These are phyloP conservation scores for Popillia japonica DNA, from an alignment of 1,140 invertebrate species.

Conservation along the genomic window DNA sequence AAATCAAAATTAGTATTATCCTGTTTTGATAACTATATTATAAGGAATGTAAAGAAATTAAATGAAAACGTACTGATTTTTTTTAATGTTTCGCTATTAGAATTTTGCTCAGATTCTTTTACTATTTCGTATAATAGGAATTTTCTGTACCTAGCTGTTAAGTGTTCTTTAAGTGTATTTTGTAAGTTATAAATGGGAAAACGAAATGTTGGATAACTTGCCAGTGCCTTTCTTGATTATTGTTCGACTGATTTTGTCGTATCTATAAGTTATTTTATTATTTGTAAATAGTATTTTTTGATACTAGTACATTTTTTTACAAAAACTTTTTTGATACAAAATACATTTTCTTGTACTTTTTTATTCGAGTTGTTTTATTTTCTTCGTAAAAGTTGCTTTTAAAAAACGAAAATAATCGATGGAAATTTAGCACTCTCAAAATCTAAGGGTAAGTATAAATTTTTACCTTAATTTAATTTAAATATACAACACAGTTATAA, in stretches of 20 bases:
- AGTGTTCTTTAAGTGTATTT: slow-evolving; percentile 29
- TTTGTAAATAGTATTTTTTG: slow-evolving; percentile 33
- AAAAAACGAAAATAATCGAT: too few species aligned
- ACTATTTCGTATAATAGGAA: background rate
- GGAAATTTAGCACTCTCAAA: too few species aligned
- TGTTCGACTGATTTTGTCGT: slow-evolving; percentile 29
- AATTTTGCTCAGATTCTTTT: background rate
- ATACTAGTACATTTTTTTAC: slow-evolving; percentile 31
- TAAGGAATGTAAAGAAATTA: background rate
- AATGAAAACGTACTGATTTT: slow-evolving; percentile 13
- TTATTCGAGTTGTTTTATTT: slow-evolving; percentile 5
- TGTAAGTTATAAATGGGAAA: slow-evolving; percentile 6
- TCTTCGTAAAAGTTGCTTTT: too few species aligned
- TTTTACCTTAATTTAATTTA: too few species aligned
- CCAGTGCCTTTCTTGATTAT: slow-evolving; percentile 5
- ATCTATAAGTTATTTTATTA: slow-evolving; percentile 13
- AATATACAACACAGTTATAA: too few species aligned
- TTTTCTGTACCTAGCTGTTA: background rate
- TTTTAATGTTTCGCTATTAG: background rate
- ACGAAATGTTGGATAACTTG: slow-evolving; percentile 17
- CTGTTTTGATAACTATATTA: background rate
- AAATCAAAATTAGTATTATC: slow-evolving; percentile 12
- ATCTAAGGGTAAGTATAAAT: too few species aligned
- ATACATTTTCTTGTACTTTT: slow-evolving; percentile 25
- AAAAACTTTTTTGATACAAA: slow-evolving; percentile 25